phyloP scores from a whole-genome alignment of 2,113 vertebrate genomes.

The Sorex fumeus region DNA sequence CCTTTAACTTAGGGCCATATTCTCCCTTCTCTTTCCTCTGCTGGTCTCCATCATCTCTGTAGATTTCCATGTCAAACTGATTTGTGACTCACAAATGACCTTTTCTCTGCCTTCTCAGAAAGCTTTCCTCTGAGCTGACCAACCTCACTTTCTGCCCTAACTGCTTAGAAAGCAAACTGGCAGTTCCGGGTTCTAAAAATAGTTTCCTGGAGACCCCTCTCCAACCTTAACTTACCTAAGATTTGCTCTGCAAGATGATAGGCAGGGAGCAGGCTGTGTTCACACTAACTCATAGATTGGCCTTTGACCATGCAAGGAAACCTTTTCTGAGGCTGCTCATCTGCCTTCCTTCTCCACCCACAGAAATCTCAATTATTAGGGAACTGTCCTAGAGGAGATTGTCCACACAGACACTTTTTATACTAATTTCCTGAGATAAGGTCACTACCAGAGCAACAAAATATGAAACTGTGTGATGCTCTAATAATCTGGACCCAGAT shows the following conservation, averaged over 20 bases:
- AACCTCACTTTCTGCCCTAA: neutral
- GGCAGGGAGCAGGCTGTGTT: neutral
- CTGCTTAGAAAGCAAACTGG: neutral
- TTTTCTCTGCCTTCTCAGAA: neutral
- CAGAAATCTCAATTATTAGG: too few species aligned
- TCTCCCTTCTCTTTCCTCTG: too few species aligned
- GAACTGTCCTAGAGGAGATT: too few species aligned
- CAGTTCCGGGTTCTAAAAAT: neutral
- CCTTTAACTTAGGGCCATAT: too few species aligned
- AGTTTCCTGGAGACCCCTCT: too few species aligned
- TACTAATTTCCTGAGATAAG: neutral
- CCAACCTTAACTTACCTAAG: constrained; percentile 5
- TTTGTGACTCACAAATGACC: neutral
- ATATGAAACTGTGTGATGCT: neutral
- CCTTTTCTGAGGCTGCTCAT: neutral
- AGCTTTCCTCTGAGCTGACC: neutral
- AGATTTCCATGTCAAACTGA: neutral
- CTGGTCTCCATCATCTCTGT: too few species aligned
- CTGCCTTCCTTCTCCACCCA: neutral
- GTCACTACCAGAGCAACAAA: neutral
- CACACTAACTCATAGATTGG: neutral
- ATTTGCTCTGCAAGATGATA: neutral
- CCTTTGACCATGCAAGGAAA: neutral
- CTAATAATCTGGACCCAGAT: neutral
- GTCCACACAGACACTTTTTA: neutral